Base-by-base conservation (phyloP, 2,797 vertebrate genomes). In the Silurus aristotelis region DNA sequence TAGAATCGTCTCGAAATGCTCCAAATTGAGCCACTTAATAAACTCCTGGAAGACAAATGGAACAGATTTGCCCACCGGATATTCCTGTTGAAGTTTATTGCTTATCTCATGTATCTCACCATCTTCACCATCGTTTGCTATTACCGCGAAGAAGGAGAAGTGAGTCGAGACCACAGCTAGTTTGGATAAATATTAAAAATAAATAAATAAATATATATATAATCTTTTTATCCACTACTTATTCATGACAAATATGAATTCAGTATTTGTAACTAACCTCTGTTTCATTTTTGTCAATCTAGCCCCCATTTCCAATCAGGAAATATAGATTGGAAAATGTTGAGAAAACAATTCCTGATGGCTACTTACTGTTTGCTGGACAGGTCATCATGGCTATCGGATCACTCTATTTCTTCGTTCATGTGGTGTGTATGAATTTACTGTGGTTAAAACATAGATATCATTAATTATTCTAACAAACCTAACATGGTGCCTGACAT, bases 1-100 rank as follows among this genome's bases (percentile, higher is more conserved):
- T 89, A 99, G 98, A 99, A 98, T 90, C 97, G 97, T 71, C 97
- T 97, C 0, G 95, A 96, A 88, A 98, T 99, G 97, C 96, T 99
- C 5, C 85, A 97, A 89, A 95, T 95, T n/a, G 97, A 99, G 63
- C 98, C 96, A 0, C 94, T 99, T 63, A 95, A 93, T 88, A 95
- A 90, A 68, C 93, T 99, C 68, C 93, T 99, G 87, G 96, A 98
- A 48, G 96, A 97, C 85, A 99, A 99, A 90, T 99, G 98, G 98
- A 94, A 96, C 82, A 93, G 86, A 56, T 99, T 97, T 76, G 97
- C 96, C 20, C 92, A 96, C 64, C 92, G 90, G 58, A 95, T 98
- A 80, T 99, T 99, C 93, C 93, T 96, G 81, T 91, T 97, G 76
- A 97, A 96, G 91, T 98, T 98, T 88, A 89, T 98, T 58, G 81